These are phyloP conservation scores for Hyperoplus lanceolatus DNA, from an alignment of 2,797 vertebrate genomes.

Conservation along the genomic window DNA sequence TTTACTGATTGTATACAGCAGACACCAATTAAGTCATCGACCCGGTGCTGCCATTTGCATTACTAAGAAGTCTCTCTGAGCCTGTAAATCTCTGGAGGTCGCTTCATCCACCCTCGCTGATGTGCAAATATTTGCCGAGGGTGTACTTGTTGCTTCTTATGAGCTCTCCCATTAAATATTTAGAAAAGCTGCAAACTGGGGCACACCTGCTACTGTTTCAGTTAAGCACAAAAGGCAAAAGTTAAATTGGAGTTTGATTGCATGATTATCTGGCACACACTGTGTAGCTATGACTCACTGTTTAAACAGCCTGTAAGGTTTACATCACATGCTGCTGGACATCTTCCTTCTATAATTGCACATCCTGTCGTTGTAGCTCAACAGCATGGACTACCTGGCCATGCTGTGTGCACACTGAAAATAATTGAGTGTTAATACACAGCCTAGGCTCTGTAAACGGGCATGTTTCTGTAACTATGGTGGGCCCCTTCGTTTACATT, in stretches of 20 bases:
- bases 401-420: no score
- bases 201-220: constrained; percentile 24
- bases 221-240: constrained; percentile 39
- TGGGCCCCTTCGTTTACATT: no score
- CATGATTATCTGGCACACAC: neutral
- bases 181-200: constrained; percentile 6
- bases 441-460: no score
- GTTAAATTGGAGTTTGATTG: constrained; percentile 48
- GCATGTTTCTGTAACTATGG: no score
- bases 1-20: constrained; percentile 2
- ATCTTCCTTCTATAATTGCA: constrained; percentile 31
- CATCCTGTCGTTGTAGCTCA: constrained; percentile 50
- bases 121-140: constrained; percentile 77
- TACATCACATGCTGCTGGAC: constrained; percentile 13
- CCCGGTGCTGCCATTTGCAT: constrained; percentile 24
- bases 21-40: neutral
- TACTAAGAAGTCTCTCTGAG: constrained; percentile 23
- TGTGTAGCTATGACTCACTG: constrained; percentile 23
- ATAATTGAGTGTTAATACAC: no score
- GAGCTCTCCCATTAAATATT: constrained; percentile 33
- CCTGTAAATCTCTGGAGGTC: constrained; percentile 39
- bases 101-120: constrained; percentile 46
- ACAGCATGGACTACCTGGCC: no score
- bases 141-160: constrained; percentile 76
- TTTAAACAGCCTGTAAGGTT: neutral